Conservation (phyloP, 2,888 invertebrate genomes). For the Drosophila mercatorum region DNA sequence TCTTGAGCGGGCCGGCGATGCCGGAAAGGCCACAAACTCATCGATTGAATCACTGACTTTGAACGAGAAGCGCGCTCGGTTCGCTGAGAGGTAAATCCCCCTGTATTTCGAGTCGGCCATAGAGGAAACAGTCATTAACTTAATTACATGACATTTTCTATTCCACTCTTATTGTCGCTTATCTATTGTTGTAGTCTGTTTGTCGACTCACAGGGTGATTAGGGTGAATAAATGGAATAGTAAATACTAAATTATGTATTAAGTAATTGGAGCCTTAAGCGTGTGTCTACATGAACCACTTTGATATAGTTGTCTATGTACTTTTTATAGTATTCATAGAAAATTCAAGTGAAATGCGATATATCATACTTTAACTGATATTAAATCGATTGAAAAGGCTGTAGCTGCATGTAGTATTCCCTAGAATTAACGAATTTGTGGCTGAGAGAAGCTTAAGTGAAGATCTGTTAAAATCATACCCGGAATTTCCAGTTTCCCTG, state of each 20-base stretch:
- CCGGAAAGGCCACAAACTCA: conserved; percentile 33
- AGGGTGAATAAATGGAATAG: conserved; percentile 9
- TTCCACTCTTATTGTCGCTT: conserved; percentile 14
- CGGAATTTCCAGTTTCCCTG: too few species aligned
- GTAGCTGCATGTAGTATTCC: too few species aligned
- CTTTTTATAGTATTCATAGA: too few species aligned
- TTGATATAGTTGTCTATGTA: too few species aligned
- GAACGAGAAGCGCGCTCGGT: conserved; percentile 52
- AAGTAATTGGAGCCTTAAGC: neutral
- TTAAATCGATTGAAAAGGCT: too few species aligned
- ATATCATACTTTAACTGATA: too few species aligned
- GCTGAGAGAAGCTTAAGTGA: too few species aligned
- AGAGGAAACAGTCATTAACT: conserved; percentile 38
- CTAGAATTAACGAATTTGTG: too few species aligned
- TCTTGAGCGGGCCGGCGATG: conserved; percentile 44
- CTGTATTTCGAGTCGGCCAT: neutral
- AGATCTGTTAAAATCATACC: too few species aligned
- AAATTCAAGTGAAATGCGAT: too few species aligned
- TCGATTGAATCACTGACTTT: conserved; percentile 58
- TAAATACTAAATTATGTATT: neutral
- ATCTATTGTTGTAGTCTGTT: conserved; percentile 21
- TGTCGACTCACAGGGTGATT: conserved; percentile 24
- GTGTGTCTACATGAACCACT: neutral
- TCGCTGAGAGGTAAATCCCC: conserved; percentile 61
- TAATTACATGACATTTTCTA: conserved; percentile 45